These are phyloP conservation scores for Cyprinus carpio DNA, from an alignment of 2,113 vertebrate species.

Conservation along the genomic window DNA sequence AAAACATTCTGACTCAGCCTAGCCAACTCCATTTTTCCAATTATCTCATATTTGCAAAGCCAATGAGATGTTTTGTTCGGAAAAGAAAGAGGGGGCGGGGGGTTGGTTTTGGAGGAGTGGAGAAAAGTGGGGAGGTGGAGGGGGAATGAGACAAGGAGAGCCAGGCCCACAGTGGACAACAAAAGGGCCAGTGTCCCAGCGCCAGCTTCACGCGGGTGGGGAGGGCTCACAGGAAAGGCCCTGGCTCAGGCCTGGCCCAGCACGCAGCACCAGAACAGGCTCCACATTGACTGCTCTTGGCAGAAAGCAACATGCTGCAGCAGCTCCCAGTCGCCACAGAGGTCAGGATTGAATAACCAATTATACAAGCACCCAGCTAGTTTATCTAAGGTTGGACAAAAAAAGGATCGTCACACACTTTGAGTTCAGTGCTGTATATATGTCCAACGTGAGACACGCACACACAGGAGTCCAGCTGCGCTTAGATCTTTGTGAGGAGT, in stretches of 20 bases:
- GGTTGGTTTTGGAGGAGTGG: constrained; percentile 45
- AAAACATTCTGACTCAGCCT: constrained; percentile 77
- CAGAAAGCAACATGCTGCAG: constrained; percentile 64
- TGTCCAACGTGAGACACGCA: neutral
- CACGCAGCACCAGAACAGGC: constrained; percentile 80
- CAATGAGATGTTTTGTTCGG: constrained; percentile 69
- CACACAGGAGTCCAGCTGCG: constrained; percentile 32
- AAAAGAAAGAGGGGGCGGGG: constrained; percentile 43
- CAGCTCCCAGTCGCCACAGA: constrained; percentile 60
- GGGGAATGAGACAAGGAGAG: constrained; percentile 50
- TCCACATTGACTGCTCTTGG: constrained; percentile 94
- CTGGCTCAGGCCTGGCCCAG: constrained; percentile 87
- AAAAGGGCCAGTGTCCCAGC: constrained; percentile 94
- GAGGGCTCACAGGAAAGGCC: constrained; percentile 96
- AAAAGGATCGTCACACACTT: constrained; percentile 22
- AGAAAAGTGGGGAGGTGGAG: constrained; percentile 69
- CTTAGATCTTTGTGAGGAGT: constrained; percentile 3
- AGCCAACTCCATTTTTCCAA: constrained; percentile 87
- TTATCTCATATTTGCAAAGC: constrained; percentile 91
- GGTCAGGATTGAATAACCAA: constrained; percentile 94
- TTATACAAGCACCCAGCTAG: constrained; percentile 91
- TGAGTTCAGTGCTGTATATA: neutral
- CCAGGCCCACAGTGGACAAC: constrained; percentile 85
- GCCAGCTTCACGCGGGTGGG: constrained; percentile 96
- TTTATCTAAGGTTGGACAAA: constrained; percentile 84